Conservation (phyloP, 2,888 invertebrate genomes). For the Torymus auratus region DNA sequence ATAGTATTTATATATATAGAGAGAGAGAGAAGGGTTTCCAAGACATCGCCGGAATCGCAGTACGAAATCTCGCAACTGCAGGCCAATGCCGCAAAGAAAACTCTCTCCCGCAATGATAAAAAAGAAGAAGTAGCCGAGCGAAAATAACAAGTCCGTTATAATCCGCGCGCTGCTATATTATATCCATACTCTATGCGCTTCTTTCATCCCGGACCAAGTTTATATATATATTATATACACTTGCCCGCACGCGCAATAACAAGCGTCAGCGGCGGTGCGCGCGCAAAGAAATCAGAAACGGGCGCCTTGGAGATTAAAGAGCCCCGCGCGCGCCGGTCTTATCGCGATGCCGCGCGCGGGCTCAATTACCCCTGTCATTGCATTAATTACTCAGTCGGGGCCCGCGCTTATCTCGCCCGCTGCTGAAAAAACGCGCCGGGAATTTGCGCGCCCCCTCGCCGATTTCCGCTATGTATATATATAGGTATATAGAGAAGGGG, state of each 20-base stretch:
- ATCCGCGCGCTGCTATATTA: neutral
- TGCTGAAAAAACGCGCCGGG: neutral
- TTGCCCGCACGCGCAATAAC: too few relatives aligned
- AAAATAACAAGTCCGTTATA: neutral
- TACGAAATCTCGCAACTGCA: too few relatives aligned
- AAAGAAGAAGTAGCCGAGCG: neutral
- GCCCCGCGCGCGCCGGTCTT: constrained; percentile 3
- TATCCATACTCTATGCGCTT: constrained; percentile 2
- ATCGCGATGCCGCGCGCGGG: constrained; percentile 46
- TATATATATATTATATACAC: too few relatives aligned
- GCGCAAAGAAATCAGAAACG: neutral
- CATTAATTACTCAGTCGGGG: constrained; percentile 51
- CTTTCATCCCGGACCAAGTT: neutral
- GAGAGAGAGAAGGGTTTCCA: too few relatives aligned
- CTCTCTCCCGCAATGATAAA: too few relatives aligned
- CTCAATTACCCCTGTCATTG: constrained; percentile 51
- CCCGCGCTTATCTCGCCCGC: neutral
- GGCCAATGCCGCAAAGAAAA: too few relatives aligned
- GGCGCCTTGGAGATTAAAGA: constrained; percentile 25
- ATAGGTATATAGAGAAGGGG: too few relatives aligned
- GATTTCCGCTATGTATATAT: neutral
- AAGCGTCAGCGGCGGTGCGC: too few relatives aligned
- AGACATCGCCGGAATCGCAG: too few relatives aligned
- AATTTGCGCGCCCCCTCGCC: neutral
- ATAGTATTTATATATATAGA: too few relatives aligned